These are phyloP conservation scores for Climacteris rufus DNA, from an alignment of 2,113 vertebrate species.

Conservation along the genomic window DNA sequence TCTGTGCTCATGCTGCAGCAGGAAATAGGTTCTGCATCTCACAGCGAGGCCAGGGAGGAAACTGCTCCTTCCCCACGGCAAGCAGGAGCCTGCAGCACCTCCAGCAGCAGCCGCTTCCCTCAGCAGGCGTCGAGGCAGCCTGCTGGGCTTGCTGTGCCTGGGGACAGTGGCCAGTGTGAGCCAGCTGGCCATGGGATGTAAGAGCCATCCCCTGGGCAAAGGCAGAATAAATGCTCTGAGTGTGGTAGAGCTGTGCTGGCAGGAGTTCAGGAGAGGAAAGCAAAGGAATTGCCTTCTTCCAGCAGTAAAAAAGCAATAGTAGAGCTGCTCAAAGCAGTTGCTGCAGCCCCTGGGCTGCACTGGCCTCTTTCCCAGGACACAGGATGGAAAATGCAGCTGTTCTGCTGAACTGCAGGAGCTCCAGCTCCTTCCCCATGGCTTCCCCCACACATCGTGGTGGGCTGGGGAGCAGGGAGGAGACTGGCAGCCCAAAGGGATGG, in stretches of 20 bases:
- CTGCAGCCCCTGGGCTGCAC: not conserved
- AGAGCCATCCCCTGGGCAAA: not conserved
- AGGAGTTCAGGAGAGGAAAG: not conserved
- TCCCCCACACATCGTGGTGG: accelerated
- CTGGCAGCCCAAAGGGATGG: not conserved
- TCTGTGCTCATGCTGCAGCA: conserved; percentile 1
- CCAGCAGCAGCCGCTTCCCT: not conserved
- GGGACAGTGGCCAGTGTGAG: not conserved
- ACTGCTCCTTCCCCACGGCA: not conserved
- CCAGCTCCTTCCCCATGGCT: not conserved
- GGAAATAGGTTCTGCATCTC: conserved; percentile 17
- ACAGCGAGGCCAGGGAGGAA: not conserved
- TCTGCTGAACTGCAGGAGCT: not conserved
- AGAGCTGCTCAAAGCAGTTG: not conserved
- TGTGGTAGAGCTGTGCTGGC: not conserved
- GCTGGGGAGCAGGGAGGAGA: not conserved
- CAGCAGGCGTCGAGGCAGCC: not conserved
- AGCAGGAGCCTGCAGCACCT: not conserved
- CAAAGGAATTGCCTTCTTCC: not conserved
- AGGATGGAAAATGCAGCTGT: not conserved
- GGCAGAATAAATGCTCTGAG: not conserved
- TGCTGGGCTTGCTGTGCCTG: not conserved
- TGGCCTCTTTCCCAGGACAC: not conserved
- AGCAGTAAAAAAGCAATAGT: not conserved
- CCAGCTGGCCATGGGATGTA: accelerated